Evolutionary conservation across 1,140 invertebrate genomes (phyloP), one percentile per base, ranked within the genome.

Genomic region (Aplysia californica): DNA sequence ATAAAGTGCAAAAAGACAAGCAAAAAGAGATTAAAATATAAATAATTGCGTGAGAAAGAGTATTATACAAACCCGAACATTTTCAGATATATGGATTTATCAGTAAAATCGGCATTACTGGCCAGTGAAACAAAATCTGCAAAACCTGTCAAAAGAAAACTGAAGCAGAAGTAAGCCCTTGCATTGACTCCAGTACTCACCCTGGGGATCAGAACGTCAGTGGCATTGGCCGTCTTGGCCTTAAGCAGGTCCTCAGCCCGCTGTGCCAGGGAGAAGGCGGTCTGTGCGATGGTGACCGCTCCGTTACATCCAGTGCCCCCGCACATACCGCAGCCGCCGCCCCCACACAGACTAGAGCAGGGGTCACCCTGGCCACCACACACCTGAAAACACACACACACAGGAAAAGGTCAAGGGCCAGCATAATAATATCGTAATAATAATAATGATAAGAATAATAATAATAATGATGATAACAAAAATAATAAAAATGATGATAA

Each of bases 291-390:
- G 3, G 94, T 95, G 3, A 96, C 93, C 31, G 97, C 95, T 1
- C 97, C 97, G 81, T 93, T 90, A 88, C 97, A 99, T 23, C 96
- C 95, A 35, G 97, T 90, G 23, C 85, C 87, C 20, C 95, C 96
- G 91, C 97, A 99, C 36, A 93, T 94, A 5, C 85, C 87, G 90
- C 97, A 99, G 0, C 96, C 96, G 56, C 96, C 97, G 26, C 97
- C 97, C 39, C 97, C 97, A 91, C 97, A 99, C 38, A 97, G 91
- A 67, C 89, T 87, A 86, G 98, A 96, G 89, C 97, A 99, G 50
- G 94, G 94, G 83, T 95, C 93, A 33, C 95, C 96, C 38, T 74
- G 82, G 15, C 94, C 93, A 79, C 96, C 97, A 90, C 97, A 99
- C 87, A 99, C 95, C 89, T 95, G 91, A 20, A 78, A 33, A 66